A percentile compares a stretch with the other conserved stretches of the same genome.
Conservation (phyloP, 2,113 vertebrate species). For the Aepyceros melampus region DNA sequence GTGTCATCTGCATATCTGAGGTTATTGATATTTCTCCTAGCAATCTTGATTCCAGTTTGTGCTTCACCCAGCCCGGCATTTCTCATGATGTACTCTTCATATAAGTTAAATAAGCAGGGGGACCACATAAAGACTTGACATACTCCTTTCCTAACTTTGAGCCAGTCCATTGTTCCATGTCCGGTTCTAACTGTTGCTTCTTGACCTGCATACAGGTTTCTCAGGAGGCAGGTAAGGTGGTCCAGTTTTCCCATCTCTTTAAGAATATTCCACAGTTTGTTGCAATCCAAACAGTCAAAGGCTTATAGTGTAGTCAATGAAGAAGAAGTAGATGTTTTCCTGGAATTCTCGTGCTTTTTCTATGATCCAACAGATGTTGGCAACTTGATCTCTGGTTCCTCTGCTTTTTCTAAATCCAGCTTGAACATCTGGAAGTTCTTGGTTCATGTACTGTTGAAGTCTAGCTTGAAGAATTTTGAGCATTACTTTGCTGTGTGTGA, state of each 20-base stretch:
- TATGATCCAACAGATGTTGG: not conserved
- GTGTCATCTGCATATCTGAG: not conserved
- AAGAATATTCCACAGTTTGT: not conserved
- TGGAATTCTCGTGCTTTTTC: not conserved
- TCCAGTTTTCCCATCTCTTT: not conserved
- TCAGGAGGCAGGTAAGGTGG: not conserved
- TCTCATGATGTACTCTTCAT: not conserved
- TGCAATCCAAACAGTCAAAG: not conserved
- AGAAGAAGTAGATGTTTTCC: not conserved
- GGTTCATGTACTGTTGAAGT: not conserved
- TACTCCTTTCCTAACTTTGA: not conserved
- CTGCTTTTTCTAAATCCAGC: not conserved
- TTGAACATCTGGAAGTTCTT: not conserved
- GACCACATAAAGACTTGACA: not conserved
- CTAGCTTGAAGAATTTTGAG: not conserved
- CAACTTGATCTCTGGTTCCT: not conserved
- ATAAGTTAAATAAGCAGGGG: not conserved
- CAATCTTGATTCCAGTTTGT: not conserved
- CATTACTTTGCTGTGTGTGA: not conserved
- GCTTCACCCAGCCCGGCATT: not conserved
- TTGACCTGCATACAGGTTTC: not conserved
- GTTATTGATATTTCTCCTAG: not conserved
- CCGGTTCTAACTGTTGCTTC: not conserved
- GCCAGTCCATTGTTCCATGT: not conserved
- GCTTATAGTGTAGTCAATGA: not conserved